Evolutionary conservation across 2,888 invertebrate genomes (phyloP).

Genomic region (Fragum whitleyi): DNA sequence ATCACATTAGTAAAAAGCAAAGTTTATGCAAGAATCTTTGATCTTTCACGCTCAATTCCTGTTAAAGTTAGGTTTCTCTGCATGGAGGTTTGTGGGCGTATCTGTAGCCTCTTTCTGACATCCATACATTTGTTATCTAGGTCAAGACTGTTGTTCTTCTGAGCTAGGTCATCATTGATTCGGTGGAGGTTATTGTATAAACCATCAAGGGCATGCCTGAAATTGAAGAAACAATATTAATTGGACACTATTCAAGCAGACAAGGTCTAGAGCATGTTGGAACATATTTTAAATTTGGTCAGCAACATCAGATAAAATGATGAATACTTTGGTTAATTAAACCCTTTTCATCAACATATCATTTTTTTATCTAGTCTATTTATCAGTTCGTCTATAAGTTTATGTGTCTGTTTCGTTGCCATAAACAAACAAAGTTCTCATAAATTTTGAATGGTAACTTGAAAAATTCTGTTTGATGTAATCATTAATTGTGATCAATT

Average conservation of each 20-base stretch:
- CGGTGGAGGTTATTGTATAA: conserved; percentile 84
- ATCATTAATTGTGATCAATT: no score
- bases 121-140: conserved; percentile 84
- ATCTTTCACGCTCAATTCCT: conserved; percentile 81
- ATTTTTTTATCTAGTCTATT: no score
- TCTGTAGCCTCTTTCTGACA: conserved; percentile 82
- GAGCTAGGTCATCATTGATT: conserved; percentile 84
- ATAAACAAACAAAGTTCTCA: no score
- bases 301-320: no score
- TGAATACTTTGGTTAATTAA: no score
- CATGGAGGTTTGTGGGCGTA: conserved; percentile 76
- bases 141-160: conserved; percentile 84
- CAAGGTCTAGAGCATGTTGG: no score
- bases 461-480: no score
- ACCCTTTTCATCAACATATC: no score
- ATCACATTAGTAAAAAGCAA: background rate
- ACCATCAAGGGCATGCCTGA: conserved; percentile 84
- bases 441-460: no score
- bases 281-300: no score
- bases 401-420: no score
- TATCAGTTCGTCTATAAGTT: no score
- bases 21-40: conserved; percentile 77
- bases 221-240: conserved; percentile 35
- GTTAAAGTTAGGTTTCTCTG: conserved; percentile 82
- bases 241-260: background rate